phyloP scores from a whole-genome alignment of 2,797 vertebrate genomes.

The Phoeniculus purpureus region DNA sequence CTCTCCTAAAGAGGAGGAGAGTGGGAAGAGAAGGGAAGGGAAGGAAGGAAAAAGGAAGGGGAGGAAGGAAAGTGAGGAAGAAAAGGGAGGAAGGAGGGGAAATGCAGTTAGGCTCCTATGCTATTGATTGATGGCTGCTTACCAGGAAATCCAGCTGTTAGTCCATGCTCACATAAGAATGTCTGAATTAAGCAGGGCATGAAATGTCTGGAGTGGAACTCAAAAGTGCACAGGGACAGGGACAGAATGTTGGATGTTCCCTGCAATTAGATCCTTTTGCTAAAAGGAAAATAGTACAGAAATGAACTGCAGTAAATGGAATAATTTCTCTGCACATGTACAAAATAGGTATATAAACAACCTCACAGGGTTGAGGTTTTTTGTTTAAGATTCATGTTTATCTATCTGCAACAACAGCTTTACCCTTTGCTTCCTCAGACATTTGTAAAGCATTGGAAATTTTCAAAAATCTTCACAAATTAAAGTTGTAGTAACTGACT shows the following conservation, averaged over 20 bases:
- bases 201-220: background rate
- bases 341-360: background rate
- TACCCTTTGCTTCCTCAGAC: background rate
- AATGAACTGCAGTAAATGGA: background rate
- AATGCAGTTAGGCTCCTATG: background rate
- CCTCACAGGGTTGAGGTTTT: background rate
- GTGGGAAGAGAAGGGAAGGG: too few relatives aligned
- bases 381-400: background rate
- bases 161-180: background rate
- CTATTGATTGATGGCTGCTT: background rate
- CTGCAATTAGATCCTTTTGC: background rate
- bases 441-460: background rate
- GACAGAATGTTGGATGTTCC: background rate
- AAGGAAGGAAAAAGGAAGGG: too few relatives aligned
- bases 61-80: too few relatives aligned
- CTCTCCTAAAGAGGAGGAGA: background rate
- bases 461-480: background rate
- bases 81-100: too few relatives aligned
- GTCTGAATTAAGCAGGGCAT: background rate
- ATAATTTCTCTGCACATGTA: background rate
- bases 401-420: background rate
- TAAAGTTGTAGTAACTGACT: background rate
- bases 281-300: background rate
- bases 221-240: background rate
- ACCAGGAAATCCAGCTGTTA: background rate